phyloP scores from a whole-genome alignment of 2,797 vertebrate genomes.

The Martes flavigula region DNA sequence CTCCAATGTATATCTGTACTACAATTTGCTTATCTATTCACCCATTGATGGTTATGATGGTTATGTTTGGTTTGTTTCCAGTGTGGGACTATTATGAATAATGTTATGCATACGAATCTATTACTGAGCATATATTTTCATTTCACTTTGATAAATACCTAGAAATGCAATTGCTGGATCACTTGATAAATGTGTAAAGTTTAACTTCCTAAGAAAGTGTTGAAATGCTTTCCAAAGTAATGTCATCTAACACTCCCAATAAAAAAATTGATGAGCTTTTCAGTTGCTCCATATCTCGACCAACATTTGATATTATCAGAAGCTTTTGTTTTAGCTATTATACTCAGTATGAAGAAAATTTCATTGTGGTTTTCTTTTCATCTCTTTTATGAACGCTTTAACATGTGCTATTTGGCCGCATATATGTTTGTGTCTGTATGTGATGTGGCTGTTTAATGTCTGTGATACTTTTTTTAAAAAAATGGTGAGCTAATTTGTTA shows the following conservation, averaged over 20 bases:
- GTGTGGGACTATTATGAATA: background rate
- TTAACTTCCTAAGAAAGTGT: background rate
- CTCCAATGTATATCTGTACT: background rate
- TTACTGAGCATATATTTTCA: background rate
- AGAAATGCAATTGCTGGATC: background rate
- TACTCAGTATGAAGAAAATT: background rate
- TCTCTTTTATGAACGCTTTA: background rate
- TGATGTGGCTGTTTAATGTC: background rate
- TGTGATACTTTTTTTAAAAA: background rate
- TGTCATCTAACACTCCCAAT: background rate
- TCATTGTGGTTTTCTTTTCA: background rate
- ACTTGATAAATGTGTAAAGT: background rate
- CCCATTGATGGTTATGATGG: background rate
- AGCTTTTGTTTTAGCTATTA: background rate
- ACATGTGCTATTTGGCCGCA: background rate
- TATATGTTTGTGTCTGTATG: background rate
- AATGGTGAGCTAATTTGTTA: background rate
- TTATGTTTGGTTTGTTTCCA: background rate
- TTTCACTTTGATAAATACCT: background rate
- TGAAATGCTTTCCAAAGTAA: background rate
- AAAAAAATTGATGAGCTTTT: background rate
- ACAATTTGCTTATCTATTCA: background rate
- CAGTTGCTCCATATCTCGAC: background rate
- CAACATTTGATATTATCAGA: background rate
- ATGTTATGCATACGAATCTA: background rate